phyloP scores from a whole-genome alignment of 2,888 invertebrate genomes.

The Eristalis tenax region DNA sequence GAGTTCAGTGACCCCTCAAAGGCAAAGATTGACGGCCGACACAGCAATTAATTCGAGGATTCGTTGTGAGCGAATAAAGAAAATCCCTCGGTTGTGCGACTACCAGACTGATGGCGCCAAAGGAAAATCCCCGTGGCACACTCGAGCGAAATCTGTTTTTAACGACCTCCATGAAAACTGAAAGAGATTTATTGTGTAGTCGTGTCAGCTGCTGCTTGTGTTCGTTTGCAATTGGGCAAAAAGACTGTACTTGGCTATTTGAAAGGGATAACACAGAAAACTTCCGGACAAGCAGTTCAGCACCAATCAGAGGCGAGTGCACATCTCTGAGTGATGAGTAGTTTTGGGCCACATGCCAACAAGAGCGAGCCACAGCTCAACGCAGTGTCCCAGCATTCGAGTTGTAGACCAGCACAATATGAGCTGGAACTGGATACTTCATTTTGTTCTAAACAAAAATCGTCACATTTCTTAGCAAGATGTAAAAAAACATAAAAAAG shows the following conservation, averaged over 20 bases:
- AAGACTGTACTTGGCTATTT: not conserved
- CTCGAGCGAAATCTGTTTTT: not conserved
- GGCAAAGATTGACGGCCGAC: not conserved
- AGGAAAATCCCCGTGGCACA: not conserved
- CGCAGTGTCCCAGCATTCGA: no score
- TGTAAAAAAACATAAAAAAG: no score
- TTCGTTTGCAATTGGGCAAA: not conserved
- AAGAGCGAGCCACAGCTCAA: no score
- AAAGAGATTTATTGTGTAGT: not conserved
- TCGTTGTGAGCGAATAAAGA: not conserved
- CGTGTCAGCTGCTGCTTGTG: not conserved
- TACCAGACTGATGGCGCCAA: not conserved
- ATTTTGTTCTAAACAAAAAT: no score
- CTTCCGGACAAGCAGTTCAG: no score
- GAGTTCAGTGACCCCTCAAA: no score
- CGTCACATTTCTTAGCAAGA: no score
- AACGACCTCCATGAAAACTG: not conserved
- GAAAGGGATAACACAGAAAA: not conserved
- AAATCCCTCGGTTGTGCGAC: not conserved
- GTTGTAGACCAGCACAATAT: no score
- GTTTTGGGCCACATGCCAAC: no score
- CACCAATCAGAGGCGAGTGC: not conserved
- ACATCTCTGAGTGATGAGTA: not conserved
- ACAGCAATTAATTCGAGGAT: not conserved
- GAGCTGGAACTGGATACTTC: no score